Conservation (phyloP, 2,797 vertebrate genomes). For the Dendrocincla tyrannina region DNA sequence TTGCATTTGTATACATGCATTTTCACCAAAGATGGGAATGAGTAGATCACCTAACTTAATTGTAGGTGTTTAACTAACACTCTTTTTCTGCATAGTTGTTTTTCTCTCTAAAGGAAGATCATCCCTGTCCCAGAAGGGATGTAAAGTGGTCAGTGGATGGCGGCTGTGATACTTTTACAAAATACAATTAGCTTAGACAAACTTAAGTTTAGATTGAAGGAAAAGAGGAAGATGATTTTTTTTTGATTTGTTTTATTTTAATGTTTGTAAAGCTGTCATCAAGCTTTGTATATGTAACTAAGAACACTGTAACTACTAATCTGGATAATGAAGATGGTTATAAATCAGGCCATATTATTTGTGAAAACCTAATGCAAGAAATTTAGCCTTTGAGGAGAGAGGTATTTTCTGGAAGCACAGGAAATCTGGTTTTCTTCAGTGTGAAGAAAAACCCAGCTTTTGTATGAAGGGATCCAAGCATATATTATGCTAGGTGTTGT, state of each 20-base stretch:
- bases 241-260: not conserved
- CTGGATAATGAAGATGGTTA: not conserved
- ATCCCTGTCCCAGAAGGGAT: too few species aligned
- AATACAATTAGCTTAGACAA: not conserved
- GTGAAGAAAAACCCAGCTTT: not conserved
- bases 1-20: not conserved
- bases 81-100: not conserved
- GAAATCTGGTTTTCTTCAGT: not conserved
- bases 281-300: not conserved
- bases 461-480: not conserved
- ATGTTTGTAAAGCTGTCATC: not conserved
- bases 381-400: not conserved
- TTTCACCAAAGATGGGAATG: not conserved
- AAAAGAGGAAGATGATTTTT: not conserved
- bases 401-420: not conserved
- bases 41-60: not conserved
- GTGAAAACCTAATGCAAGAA: not conserved
- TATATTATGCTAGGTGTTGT: not conserved
- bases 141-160: not conserved
- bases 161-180: not conserved
- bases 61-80: not conserved
- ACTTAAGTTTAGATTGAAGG: not conserved
- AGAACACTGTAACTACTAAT: fast-evolving
- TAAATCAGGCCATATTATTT: not conserved
- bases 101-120: not conserved